Percentiles rank a stretch among this genome's conserved stretches.
phyloP scores from a whole-genome alignment of 2,113 vertebrate species.

The Zosterops pallidus region DNA sequence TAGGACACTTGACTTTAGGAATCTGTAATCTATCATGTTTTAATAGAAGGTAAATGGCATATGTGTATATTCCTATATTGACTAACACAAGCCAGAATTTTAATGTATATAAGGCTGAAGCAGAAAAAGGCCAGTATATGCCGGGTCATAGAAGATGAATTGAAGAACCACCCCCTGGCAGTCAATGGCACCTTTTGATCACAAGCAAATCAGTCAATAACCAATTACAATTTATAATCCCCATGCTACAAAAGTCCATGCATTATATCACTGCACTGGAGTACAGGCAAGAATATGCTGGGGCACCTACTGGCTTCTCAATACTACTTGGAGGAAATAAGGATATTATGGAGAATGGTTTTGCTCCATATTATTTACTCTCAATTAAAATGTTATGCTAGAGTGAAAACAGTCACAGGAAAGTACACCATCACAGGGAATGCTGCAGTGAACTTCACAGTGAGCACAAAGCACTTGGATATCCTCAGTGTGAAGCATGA shows the following conservation, averaged over 20 bases:
- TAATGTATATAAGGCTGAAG: neutral
- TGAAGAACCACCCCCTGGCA: neutral
- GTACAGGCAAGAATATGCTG: neutral
- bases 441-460: neutral
- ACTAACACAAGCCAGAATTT: neutral
- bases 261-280: fast-evolving
- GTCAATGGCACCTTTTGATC: neutral
- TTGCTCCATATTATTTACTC: neutral
- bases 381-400: neutral
- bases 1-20: neutral
- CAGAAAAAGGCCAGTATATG: neutral
- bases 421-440: neutral
- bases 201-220: neutral
- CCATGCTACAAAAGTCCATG: neutral
- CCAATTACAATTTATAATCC: neutral
- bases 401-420: neutral
- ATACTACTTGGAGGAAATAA: neutral
- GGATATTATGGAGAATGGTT: neutral
- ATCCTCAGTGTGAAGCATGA: neutral
- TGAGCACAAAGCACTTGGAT: fast-evolving
- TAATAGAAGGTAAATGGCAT: neutral
- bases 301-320: neutral
- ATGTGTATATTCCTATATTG: neutral
- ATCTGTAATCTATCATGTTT: neutral
- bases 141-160: neutral